Percentiles rank a stretch among this genome's conserved stretches.
phyloP scores from a whole-genome alignment of 2,797 vertebrate genomes.

The Oryzias dopingdopingensis region DNA sequence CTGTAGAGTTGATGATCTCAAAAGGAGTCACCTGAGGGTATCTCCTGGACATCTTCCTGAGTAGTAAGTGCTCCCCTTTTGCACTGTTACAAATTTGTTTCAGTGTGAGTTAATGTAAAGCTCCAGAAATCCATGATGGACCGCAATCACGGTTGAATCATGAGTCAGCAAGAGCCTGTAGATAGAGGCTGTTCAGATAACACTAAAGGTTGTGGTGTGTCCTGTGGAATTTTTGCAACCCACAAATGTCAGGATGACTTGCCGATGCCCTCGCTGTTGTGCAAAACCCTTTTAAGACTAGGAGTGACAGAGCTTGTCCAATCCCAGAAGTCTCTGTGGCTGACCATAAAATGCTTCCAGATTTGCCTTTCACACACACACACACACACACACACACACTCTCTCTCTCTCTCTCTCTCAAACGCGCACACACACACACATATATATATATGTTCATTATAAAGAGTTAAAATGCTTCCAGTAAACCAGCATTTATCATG shows the following conservation, averaged over 20 bases:
- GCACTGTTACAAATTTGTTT: constrained; percentile 52
- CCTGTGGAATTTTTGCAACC: constrained; percentile 63
- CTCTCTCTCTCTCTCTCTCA: constrained; percentile 51
- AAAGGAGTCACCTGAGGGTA: too few relatives aligned
- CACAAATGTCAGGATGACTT: constrained; percentile 70
- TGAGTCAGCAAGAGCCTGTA: constrained; percentile 54
- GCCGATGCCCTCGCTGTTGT: constrained; percentile 71
- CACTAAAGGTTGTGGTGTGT: constrained; percentile 62
- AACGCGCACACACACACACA: constrained; percentile 43
- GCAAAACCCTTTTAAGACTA: constrained; percentile 75
- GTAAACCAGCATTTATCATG: constrained; percentile 80
- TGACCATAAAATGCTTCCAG: constrained; percentile 82
- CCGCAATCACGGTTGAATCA: constrained; percentile 61
- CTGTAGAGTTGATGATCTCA: too few relatives aligned
- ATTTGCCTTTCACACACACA: constrained; percentile 73
- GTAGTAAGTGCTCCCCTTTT: constrained; percentile 29
- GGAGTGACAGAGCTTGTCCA: constrained; percentile 77
- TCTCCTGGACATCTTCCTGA: constrained; percentile 12
- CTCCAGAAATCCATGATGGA: constrained; percentile 58
- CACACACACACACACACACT: constrained; percentile 52
- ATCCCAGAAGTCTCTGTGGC: constrained; percentile 75
- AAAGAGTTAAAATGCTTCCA: constrained; percentile 76
- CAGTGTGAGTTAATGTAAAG: constrained; percentile 48
- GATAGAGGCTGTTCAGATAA: constrained; percentile 60
- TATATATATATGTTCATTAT: constrained; percentile 68